Evolutionary conservation across 1,140 invertebrate genomes (phyloP), one percentile per base, ranked within the genome.

Genomic region (Eciton burchellii): DNA sequence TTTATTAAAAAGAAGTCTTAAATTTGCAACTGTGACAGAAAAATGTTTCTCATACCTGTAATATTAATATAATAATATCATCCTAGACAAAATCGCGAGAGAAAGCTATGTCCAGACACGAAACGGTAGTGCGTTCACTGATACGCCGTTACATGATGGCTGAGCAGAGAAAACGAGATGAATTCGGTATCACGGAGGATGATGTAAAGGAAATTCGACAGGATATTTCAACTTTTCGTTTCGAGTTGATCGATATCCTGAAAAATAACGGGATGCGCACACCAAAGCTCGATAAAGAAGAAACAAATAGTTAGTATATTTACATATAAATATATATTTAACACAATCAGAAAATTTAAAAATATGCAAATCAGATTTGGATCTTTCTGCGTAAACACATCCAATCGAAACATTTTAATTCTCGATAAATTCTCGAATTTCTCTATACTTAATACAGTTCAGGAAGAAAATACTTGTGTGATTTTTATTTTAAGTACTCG

Each of bases 131-230:
- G 96, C 94, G 96, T 79, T 94, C 97, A 43, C 93, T 98, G 60
- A 96, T 98, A 11, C 94, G 97, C 21, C 95, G 97, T 3, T 98
- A 97, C 92, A 96, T 98, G 1, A 98, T 97, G 0, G 95, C 96
- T 0, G 97, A 98, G 91, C 97, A 98, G 91, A 93, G 96, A 35
- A 97, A 97, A 83, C 94, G 96, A 56, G 97, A 98, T 89, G 97
- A 98, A 43, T 96, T 96, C 76, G 97, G 97, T 6, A 97, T 99
- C 5, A 99, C 97, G 0, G 98, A 99, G 90, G 98, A 99, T 92
- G 98, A 99, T 91, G 97, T 99, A 52, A 98, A 98, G 95, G 98
- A 99, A 94, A 98, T 99, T 83, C 96, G 98, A 89, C 98, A 99
- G 91, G 98, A 99, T 90, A 98, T 99, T 83, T 97, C 97, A 11